These are phyloP conservation scores for Centruroides sculpturatus DNA, from an alignment of 1,140 invertebrate species.

Conservation along the genomic window DNA sequence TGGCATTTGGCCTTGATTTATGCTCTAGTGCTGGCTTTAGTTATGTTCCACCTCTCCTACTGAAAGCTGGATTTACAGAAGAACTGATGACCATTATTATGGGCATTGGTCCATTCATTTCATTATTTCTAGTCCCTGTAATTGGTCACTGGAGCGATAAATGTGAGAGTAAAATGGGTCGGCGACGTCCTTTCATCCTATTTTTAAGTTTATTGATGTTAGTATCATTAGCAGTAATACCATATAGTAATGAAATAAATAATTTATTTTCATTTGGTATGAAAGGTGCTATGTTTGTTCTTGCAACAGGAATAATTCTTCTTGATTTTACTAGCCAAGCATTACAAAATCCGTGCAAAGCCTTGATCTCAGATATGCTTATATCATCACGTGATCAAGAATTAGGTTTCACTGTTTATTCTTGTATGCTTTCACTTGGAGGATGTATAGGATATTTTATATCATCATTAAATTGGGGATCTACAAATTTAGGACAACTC, in stretches of 20 bases:
- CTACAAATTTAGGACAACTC: constrained; percentile 10
- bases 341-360: constrained; percentile 36
- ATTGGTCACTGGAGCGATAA: constrained; percentile 33
- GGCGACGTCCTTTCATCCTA: constrained; percentile 35
- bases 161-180: constrained; percentile 30
- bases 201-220: constrained; percentile 27
- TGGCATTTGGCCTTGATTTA: constrained; percentile 36
- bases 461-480: constrained; percentile 34
- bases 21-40: constrained; percentile 35
- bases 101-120: constrained; percentile 26
- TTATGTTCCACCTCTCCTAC: constrained; percentile 36
- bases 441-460: constrained; percentile 36
- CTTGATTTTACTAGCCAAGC: constrained; percentile 36
- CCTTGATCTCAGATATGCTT: constrained; percentile 30
- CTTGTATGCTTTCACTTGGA: constrained; percentile 34
- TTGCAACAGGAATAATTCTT: constrained; percentile 31
- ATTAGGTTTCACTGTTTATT: constrained; percentile 34
- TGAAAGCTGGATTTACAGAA: constrained; percentile 35
- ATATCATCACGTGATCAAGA: constrained; percentile 21
- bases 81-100: constrained; percentile 27
- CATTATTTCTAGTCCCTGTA: constrained; percentile 32
- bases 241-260: constrained; percentile 24
- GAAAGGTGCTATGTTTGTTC: constrained; percentile 15
- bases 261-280: constrained; percentile 3
- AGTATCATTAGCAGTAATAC: constrained; percentile 28